Percentiles rank a stretch among this genome's conserved stretches.
Conservation (phyloP, 37 sponge, comb jelly and placozoan species). For the Spongia lamella region DNA sequence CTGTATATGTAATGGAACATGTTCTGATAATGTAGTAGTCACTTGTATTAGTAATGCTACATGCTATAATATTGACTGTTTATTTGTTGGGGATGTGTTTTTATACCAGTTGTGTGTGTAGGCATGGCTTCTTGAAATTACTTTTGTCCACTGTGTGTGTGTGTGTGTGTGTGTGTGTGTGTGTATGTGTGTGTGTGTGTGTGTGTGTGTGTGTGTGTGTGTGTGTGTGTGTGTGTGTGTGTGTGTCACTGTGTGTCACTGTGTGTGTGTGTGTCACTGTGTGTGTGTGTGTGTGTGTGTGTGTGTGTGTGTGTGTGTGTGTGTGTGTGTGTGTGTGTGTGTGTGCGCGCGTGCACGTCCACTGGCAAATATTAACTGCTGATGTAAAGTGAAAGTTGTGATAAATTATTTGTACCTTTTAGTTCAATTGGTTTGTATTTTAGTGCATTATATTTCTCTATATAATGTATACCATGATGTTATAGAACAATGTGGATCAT, state of each 20-base stretch:
- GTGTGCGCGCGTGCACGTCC: too few species aligned
- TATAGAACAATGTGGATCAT: conserved; percentile 98
- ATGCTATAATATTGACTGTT: too few species aligned
- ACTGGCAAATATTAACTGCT: not conserved
- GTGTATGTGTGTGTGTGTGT: too few species aligned
- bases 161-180: too few species aligned
- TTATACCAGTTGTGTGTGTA: conserved; percentile 17
- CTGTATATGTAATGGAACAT: not conserved
- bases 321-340: too few species aligned
- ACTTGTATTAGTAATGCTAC: too few species aligned
- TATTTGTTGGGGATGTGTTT: not conserved
- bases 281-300: too few species aligned
- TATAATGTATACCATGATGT: not conserved
- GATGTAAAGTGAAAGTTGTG: not conserved
- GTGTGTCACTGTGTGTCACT: too few species aligned
- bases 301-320: too few species aligned
- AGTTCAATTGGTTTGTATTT: conserved; percentile 5
- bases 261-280: too few species aligned
- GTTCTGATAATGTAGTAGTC: not conserved
- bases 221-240: too few species aligned
- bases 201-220: too few species aligned
- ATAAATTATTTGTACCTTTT: not conserved
- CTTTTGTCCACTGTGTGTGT: not conserved
- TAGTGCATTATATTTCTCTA: not conserved
- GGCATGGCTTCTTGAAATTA: not conserved